A percentile compares a stretch with the other conserved stretches of the same genome.
phyloP scores from a whole-genome alignment of 2,888 invertebrate genomes.

The Plebejus argus region DNA sequence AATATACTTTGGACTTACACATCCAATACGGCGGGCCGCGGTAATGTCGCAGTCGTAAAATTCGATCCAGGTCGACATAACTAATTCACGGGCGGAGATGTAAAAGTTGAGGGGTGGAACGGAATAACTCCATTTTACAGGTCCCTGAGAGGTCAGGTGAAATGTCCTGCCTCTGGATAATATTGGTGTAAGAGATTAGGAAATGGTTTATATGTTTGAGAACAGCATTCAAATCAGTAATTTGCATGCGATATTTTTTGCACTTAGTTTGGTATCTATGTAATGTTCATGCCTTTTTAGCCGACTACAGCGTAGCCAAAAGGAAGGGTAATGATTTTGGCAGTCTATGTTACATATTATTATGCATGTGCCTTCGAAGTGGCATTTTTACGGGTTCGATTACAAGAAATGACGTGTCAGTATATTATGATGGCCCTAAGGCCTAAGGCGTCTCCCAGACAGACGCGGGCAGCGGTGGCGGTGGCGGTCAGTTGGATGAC shows the following conservation, averaged over 20 bases:
- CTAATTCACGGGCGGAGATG: conserved; percentile 1
- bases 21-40: neutral
- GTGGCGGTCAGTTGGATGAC: no score
- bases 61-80: neutral
- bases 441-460: no score
- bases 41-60: conserved; percentile 2
- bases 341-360: no score
- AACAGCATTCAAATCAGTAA: no score
- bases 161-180: neutral
- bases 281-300: neutral
- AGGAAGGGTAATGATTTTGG: neutral
- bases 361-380: no score
- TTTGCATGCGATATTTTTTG: no score
- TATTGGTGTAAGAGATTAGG: neutral
- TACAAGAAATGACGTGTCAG: no score
- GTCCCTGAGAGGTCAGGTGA: neutral
- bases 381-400: no score
- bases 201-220: neutral
- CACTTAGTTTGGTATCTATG: no score
- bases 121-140: neutral
- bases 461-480: no score
- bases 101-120: neutral
- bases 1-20: neutral
- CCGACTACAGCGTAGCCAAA: neutral
- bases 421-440: no score